phyloP scores from a whole-genome alignment of 2,113 vertebrate genomes.

The Ellobius talpinus region DNA sequence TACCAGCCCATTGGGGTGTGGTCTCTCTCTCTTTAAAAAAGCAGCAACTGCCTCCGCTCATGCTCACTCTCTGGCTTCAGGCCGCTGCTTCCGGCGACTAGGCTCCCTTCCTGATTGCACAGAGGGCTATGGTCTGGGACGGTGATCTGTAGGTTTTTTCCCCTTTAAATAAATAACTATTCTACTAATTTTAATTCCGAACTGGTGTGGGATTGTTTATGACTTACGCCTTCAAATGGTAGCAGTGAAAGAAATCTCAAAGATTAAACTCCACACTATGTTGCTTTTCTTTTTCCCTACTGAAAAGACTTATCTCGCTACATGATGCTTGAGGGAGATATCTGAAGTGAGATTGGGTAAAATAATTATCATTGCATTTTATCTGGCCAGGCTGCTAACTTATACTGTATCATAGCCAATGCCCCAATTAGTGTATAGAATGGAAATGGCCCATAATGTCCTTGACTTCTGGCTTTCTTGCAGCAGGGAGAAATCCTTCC shows the following conservation, averaged over 20 bases:
- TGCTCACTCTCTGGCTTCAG: too few species aligned
- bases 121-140: too few species aligned
- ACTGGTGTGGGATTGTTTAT: too few species aligned
- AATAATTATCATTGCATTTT: constrained; percentile 46
- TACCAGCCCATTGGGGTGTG: too few species aligned
- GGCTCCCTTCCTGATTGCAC: too few species aligned
- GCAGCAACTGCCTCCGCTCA: too few species aligned
- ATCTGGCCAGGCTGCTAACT: constrained; percentile 6
- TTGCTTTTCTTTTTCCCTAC: not conserved
- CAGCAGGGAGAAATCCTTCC: not conserved
- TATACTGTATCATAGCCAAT: constrained; percentile 17
- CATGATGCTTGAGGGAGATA: constrained; percentile 55
- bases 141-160: too few species aligned
- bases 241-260: not conserved
- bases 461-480: not conserved
- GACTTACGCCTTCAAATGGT: too few species aligned
- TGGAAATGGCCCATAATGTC: not conserved
- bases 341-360: constrained; percentile 40
- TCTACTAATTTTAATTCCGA: too few species aligned
- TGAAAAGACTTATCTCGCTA: constrained; percentile 21
- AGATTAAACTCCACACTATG: not conserved
- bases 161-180: too few species aligned
- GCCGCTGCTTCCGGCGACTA: too few species aligned
- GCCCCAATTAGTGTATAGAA: constrained; percentile 7
- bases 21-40: too few species aligned